Evolutionary conservation across 2,113 vertebrate genomes (phyloP), one percentile per base, ranked within the genome.

Genomic region (Melanerpes aurifrons): DNA sequence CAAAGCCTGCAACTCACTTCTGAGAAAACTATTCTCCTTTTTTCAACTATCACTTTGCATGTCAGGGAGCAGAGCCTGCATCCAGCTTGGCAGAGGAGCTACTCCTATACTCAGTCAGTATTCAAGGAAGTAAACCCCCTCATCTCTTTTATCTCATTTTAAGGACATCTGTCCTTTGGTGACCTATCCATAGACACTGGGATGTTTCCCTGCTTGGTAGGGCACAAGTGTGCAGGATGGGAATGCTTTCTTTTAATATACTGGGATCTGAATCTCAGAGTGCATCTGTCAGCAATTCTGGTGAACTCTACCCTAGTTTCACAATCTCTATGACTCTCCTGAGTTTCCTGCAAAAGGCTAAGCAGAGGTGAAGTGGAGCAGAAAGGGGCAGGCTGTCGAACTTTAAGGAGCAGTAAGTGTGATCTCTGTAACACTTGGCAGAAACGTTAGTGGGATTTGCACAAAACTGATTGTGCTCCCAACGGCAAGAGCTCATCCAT

Each of bases 51-150:
- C 15, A 66, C 31, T 91, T 73, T 69, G 6, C 53, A 28, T 1
- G 0, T 16, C 64, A 76, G 43, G 70, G 18, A 69, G n/a, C 21
- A 85, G 35, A 73, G 12, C 5, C 53, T 64, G n/a, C 45, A 71
- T 37, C 43, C 47, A 67, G 29, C 31, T 87, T 53, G 64, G 47
- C 32, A 83, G 68, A 82, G 31, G 26, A 92, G 19, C 25, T 45
- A 78, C 35, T n/a, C 31, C 32, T 67, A 35, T 21, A 35, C 11
- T 68, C 47, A 74, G 21, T 4, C 50, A 43, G 16, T 43, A 76
- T 63, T 48, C 75, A 71, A 2, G 6, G 7, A 10, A 28, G 21
- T 17, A 70, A 31, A 14, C 63, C 0, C 0, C 2, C 6, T 8
- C 22, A 13, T 67, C 13, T 32, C 45, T 89, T 70, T 79, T 45